Conservation (phyloP, 2,797 vertebrate species). For the Pseudocheirus occidentalis region DNA sequence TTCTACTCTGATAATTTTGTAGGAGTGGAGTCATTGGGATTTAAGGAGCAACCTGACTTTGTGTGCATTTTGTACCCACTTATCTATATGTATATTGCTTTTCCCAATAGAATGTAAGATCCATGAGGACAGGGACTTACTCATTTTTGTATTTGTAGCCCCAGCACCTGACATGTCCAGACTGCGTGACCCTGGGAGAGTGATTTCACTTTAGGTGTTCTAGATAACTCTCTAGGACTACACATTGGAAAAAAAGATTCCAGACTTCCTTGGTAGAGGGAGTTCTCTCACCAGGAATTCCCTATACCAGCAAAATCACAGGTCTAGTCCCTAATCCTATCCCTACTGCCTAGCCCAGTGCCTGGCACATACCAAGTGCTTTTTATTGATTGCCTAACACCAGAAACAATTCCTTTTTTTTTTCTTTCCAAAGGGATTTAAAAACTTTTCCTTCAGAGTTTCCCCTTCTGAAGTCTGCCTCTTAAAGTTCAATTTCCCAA, state of each 20-base stretch:
- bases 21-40: not conserved
- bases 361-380: not conserved
- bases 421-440: constrained; percentile 29
- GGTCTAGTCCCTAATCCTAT: not conserved
- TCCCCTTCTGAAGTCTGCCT: constrained; percentile 26
- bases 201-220: not conserved
- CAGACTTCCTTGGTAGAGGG: not conserved
- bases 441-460: constrained; percentile 22
- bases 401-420: constrained; percentile 37
- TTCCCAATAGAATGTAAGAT: not conserved
- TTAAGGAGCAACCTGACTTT: not conserved
- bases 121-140: not conserved
- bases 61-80: not conserved
- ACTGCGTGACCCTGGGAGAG: not conserved
- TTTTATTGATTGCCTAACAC: not conserved
- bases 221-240: not conserved
- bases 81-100: not conserved
- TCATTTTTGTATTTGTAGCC: not conserved
- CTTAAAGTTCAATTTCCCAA: constrained; percentile 36
- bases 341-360: not conserved
- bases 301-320: not conserved
- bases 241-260: not conserved
- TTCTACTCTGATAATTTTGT: not conserved
- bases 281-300: not conserved
- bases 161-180: not conserved